Evolutionary conservation across 2,797 vertebrate genomes (phyloP), one percentile per base, ranked within the genome.

Genomic region (Scleropages formosus): DNA sequence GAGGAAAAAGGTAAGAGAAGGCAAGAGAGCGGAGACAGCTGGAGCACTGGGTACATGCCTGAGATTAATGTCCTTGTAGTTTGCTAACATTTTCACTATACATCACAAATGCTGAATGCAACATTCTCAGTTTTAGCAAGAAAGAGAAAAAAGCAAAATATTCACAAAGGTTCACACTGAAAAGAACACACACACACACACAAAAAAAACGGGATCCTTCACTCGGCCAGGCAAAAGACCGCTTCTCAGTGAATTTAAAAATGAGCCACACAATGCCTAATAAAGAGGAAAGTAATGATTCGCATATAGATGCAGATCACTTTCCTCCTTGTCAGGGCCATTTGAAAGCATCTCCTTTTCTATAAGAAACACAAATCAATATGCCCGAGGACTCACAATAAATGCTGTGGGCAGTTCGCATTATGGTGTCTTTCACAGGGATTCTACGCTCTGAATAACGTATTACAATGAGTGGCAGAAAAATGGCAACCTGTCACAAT

Each of bases 311-410:
- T 81, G 84, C 73, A 61, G 78, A 85, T 88, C 83, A 86, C 87
- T 82, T 85, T 80, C 85, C 86, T 84, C 75, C 78, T 79, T 84
- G 82, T 82, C 88, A 86, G 61, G 70, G 83, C 89, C 85, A 86
- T 85, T 79, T 88, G 85, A 90, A 89, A 90, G 87, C 86, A 87
- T 85, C 87, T 89, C 20, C 66, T 51, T 69, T 90, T 91, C 90
- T 88, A 89, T 90, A 85, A 90, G 86, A 88, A 89, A 88, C 84
- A 87, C 84, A 90, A 91, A 92, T 91, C 92, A 88, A 89, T 90
- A 89, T 72, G 80, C 88, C 82, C 85, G 44, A 4, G 84, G 82
- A 88, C 88, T 81, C 82, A 80, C 82, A 89, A 80, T 85, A 71
- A 71, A 58, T 11, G 81, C 86, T 84, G 71, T 27, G 80, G 82